Conservation (phyloP, 2,797 vertebrate species). For the Pseudochirops corinnae region DNA sequence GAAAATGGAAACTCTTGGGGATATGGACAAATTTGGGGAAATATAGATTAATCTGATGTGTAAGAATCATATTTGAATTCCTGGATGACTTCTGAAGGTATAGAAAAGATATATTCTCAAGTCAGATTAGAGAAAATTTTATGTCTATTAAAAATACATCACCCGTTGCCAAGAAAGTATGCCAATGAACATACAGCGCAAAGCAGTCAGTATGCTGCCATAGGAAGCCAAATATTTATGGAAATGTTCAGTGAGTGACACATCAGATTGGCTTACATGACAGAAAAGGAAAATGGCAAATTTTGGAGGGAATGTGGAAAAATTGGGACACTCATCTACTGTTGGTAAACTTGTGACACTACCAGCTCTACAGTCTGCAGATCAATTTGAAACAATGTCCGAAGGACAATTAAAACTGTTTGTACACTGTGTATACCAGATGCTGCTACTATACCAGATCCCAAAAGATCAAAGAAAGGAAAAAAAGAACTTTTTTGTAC, state of each 20-base stretch:
- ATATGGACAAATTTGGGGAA: neutral
- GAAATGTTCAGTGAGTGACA: neutral
- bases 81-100: neutral
- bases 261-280: neutral
- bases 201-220: neutral
- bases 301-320: neutral
- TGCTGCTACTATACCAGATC: neutral
- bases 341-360: neutral
- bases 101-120: neutral
- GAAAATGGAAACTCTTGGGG: neutral
- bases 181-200: no score
- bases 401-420: neutral
- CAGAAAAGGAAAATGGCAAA: neutral
- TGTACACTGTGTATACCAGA: neutral
- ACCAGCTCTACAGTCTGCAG: no score
- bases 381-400: neutral
- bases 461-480: neutral
- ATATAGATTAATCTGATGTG: neutral
- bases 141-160: neutral
- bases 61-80: neutral
- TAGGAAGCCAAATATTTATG: neutral
- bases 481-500: neutral
- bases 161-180: no score
- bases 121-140: neutral
- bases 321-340: neutral